Evolutionary conservation across 2,888 invertebrate genomes (phyloP), one percentile per base, ranked within the genome.

Genomic region (Salpingus planirostris): DNA sequence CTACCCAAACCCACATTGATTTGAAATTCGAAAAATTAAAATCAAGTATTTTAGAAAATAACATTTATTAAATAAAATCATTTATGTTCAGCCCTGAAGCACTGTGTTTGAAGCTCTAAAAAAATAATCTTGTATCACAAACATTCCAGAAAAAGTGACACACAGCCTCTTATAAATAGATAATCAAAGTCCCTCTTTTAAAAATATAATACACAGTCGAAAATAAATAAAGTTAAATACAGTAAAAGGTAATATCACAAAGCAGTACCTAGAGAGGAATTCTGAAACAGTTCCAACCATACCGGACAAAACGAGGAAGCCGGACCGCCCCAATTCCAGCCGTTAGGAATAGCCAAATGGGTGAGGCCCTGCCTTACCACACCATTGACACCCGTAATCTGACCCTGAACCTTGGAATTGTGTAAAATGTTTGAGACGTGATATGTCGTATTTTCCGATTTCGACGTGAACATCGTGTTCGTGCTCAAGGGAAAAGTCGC

Each of bases 271-370:
- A 35, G 31, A 30, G 48, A 48, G 31, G 48, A 46, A 44, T 42
- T 47, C n/a, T 57, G 44, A 44, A 65, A 72, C 32, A 78, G 63
- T 59, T 86, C 85, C n/a, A 74, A 74, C 80, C 82, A 87, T 2
- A 85, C 65, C 2, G 87, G 88, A 49, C 78, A 82, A 60, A 75
- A 78, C 21, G 76, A 74, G 13, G 83, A 83, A 2, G 77, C 82
- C 1, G 78, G 71, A 0, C 87, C 88, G 7, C 85, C 85, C 86
- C 84, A 86, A 11, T 73, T 74, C 86, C 86, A 87, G 3, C 83
- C 84, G n/a, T 78, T 70, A 0, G 87, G 87, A 42, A 88, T 87
- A 27, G 84, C 83, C 30, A 85, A 64, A 52, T 84, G 85, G 35
- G 76, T 76, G 23, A 87, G 64, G 0, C 86, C 86, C 10, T 78